Base-by-base conservation (phyloP, 2,888 invertebrate species). In the Atethmia centrago region DNA sequence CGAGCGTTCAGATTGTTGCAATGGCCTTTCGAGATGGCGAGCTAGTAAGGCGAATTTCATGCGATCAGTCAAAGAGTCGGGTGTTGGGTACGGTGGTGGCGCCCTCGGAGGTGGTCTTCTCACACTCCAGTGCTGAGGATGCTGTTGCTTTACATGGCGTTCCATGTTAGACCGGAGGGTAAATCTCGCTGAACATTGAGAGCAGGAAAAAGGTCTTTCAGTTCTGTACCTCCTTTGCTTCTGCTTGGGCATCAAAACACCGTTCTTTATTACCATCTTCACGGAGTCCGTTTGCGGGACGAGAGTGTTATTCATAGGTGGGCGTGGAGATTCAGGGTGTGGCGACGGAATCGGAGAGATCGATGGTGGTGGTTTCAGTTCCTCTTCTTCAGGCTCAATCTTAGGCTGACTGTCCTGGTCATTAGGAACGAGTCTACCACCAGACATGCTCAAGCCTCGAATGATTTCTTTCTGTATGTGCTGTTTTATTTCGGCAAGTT, bases 101-200 rank as follows among this genome's bases (percentile, higher is more conserved):
- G 96, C 95, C 76, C 96, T 91, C 0, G 95, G 93, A 0, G 95
- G 89, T 19, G 96, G 96, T 86, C 98, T 98, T 56, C 98, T 96
- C 82, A 98, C 98, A 69, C 98, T 98, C 98, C 99, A 99, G 90
- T 97, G 98, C 80, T 98, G 98, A 0, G 99, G 99, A 95, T 99
- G 99, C 87, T 99, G 99, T 88, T 99, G 99, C 90, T 99, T 99
- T 5, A 99, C 98, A 88, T 99, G 99, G 0, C 99, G 97, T 92
- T 99, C 99, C 98, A 99, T 99, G 88, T 99, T 99, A 16, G 99
- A 99, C n/a, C 98, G 97, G 19, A 99, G 95, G 0, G 99, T 99
- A 89, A 99, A 99, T 69, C 98, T 97, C 0, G 99, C 99, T 0
- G 98, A 98, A 93, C 99, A 99, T 90, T 98, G 98, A 74, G 98